Percentiles rank a stretch among this genome's conserved stretches.
Evolutionary conservation across 2,888 invertebrate species (phyloP).

Genomic region (Torymus texanus): DNA sequence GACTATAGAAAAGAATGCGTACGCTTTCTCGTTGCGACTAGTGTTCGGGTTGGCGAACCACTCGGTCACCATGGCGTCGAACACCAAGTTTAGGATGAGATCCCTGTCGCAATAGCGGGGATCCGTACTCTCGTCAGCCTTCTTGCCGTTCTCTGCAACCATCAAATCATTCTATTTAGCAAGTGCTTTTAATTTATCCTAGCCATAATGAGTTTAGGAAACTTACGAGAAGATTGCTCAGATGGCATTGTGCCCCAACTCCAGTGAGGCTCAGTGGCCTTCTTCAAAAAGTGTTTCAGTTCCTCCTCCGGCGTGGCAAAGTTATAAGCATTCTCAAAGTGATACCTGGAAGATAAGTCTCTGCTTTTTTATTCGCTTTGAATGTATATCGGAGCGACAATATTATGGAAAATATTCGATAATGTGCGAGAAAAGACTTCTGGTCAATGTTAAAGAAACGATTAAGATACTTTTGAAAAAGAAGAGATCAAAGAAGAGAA

Average conservation of each 20-base stretch:
- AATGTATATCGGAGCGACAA: conserved; percentile 9
- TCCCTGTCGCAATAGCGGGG: conserved; percentile 85
- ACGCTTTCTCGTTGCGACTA: conserved; percentile 84
- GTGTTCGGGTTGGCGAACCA: conserved; percentile 89
- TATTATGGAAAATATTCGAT: conserved; percentile 15
- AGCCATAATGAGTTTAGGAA: too few relatives aligned
- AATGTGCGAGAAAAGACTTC: conserved; percentile 19
- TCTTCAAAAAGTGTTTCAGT: conserved; percentile 85
- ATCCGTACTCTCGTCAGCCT: conserved; percentile 68
- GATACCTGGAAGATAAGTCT: conserved; percentile 78
- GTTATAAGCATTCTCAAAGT: conserved; percentile 83
- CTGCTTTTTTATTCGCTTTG: conserved; percentile 48
- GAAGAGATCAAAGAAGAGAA: conserved; percentile 1
- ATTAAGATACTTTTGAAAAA: background rate
- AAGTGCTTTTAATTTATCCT: too few relatives aligned
- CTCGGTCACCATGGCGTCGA: conserved; percentile 91
- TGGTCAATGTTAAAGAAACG: background rate
- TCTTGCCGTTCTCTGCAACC: conserved; percentile 45
- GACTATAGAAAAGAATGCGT: conserved; percentile 69
- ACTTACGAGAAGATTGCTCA: conserved; percentile 53
- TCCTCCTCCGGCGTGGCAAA: conserved; percentile 86
- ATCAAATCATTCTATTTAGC: background rate
- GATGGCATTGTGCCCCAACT: conserved; percentile 79
- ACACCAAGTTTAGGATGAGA: conserved; percentile 88
- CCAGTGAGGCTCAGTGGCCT: conserved; percentile 89